These are phyloP conservation scores for Prosapia bicincta DNA, from an alignment of 2,888 invertebrate genomes.

Conservation along the genomic window DNA sequence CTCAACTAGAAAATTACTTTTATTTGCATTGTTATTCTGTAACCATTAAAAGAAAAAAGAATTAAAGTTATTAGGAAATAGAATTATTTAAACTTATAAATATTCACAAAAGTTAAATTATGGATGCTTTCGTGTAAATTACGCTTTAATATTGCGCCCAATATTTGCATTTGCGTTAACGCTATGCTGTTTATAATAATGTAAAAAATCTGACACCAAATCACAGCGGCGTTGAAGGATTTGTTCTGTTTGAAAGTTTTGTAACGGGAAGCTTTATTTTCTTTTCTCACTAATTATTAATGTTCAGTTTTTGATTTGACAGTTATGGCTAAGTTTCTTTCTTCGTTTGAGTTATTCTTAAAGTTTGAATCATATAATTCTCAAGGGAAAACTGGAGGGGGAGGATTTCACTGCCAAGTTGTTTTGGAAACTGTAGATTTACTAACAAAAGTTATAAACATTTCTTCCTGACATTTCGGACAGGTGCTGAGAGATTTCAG, in stretches of 20 bases:
- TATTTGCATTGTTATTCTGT: no score
- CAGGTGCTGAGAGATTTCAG: neutral
- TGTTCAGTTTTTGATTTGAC: neutral
- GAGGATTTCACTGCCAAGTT: neutral
- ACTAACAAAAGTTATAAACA: neutral
- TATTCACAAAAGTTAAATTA: no score
- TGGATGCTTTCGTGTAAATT: no score
- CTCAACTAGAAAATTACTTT: no score
- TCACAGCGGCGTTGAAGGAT: no score
- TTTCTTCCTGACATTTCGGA: neutral
- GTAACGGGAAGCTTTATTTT: neutral
- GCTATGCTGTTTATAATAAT: no score
- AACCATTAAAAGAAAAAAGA: no score
- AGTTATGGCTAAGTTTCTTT: neutral
- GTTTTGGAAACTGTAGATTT: neutral
- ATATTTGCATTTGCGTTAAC: no score
- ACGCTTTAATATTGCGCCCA: no score
- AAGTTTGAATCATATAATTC: neutral
- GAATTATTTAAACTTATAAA: no score
- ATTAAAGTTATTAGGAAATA: no score
- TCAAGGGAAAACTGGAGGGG: neutral
- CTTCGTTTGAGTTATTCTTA: neutral
- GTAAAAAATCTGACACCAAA: no score
- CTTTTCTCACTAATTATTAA: neutral
- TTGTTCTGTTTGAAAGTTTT: neutral